phyloP scores from a whole-genome alignment of 2,888 invertebrate genomes.

The Ormyrus pomaceus region DNA sequence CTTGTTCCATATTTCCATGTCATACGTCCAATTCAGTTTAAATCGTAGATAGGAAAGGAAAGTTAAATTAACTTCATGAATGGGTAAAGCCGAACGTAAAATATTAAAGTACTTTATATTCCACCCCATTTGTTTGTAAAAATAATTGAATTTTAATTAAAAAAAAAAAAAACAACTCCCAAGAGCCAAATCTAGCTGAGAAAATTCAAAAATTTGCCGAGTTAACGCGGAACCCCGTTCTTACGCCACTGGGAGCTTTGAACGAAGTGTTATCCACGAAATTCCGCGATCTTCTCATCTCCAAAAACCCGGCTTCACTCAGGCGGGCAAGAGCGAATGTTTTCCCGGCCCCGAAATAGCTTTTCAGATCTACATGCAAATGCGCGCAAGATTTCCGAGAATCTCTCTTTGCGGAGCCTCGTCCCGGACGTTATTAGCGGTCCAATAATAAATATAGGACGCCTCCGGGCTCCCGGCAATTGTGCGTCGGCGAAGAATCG shows the following conservation, averaged over 20 bases:
- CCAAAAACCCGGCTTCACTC: not conserved
- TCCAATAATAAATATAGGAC: constrained; percentile 44
- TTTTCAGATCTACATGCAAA: constrained; percentile 10
- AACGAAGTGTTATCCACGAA: too few relatives aligned
- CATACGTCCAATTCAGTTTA: too few relatives aligned
- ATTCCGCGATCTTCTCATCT: not conserved
- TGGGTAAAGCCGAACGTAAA: too few relatives aligned
- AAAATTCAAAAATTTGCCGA: not conserved
- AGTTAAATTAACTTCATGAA: too few relatives aligned
- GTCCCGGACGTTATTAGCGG: constrained; percentile 30
- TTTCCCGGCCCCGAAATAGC: constrained; percentile 37
- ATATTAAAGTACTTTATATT: too few relatives aligned
- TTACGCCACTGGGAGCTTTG: too few relatives aligned
- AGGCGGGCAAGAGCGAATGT: constrained; percentile 8
- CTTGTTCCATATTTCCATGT: too few relatives aligned
- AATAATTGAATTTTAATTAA: too few relatives aligned
- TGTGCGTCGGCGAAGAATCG: not conserved
- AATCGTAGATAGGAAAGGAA: too few relatives aligned
- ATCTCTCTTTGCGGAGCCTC: not conserved
- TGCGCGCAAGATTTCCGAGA: constrained; percentile 13
- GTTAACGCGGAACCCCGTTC: not conserved
- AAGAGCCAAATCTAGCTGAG: not conserved
- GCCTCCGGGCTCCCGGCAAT: not conserved
- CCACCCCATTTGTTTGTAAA: too few relatives aligned
- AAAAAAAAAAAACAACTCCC: not conserved